Evolutionary conservation across 2,113 vertebrate species (phyloP).

Genomic region (Otus sunia): DNA sequence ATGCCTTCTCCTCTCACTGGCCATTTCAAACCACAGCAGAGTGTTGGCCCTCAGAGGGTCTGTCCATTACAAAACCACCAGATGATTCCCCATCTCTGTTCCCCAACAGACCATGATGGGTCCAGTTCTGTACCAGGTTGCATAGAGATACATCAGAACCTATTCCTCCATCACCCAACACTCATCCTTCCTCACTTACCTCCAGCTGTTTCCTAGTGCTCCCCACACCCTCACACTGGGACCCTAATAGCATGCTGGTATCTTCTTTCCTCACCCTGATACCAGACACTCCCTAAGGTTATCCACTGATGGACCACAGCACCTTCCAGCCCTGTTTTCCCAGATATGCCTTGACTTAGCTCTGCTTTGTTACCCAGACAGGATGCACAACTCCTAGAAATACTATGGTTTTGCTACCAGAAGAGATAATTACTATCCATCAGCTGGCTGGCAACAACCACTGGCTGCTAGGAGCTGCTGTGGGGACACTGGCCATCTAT

Average conservation of each 20-base stretch:
- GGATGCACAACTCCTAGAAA: background rate
- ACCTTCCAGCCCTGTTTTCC: background rate
- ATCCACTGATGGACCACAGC: background rate
- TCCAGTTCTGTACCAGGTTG: background rate
- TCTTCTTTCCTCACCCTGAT: background rate
- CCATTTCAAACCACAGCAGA: background rate
- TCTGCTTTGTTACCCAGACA: background rate
- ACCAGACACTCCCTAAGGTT: background rate
- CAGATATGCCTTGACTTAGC: background rate
- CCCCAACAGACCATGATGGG: rapidly evolving
- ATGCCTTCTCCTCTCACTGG: background rate
- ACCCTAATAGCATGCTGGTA: background rate
- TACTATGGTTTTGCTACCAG: background rate
- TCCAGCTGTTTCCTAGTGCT: background rate
- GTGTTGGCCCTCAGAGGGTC: background rate
- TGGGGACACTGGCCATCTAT: background rate
- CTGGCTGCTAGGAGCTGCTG: background rate
- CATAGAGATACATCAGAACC: background rate
- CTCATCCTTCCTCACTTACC: background rate
- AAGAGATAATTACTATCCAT: background rate
- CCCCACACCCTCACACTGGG: background rate
- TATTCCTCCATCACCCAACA: background rate
- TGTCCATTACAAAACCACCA: background rate
- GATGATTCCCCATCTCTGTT: background rate
- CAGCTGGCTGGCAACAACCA: background rate